These are phyloP conservation scores for Natrix natrix DNA, from an alignment of 2,797 vertebrate species.

Conservation along the genomic window DNA sequence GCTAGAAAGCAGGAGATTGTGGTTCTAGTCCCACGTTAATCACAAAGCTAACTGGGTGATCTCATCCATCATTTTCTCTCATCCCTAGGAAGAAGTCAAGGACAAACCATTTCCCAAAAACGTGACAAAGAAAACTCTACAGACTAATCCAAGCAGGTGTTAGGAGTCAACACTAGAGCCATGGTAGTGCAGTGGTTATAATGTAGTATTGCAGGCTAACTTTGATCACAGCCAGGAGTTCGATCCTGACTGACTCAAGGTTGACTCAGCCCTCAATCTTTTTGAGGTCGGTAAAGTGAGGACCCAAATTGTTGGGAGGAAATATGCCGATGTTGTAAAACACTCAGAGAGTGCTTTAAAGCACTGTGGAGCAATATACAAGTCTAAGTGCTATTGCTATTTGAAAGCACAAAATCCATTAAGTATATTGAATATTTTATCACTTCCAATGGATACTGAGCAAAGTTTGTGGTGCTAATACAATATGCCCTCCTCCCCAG, in stretches of 20 bases:
- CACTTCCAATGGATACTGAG: background rate
- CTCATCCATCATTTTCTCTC: background rate
- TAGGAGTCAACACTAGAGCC: background rate
- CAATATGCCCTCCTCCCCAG: background rate
- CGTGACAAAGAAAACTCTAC: background rate
- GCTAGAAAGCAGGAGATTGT: background rate
- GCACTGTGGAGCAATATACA: background rate
- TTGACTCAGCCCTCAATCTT: background rate
- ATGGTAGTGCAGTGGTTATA: background rate
- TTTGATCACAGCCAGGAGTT: background rate
- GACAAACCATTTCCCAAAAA: background rate
- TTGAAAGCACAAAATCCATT: background rate
- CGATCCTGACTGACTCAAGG: background rate
- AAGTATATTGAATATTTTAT: background rate
- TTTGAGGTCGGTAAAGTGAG: background rate
- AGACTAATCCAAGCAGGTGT: background rate
- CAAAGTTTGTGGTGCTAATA: background rate
- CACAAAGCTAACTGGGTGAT: background rate
- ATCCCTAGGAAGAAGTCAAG: background rate
- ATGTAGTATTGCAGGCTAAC: background rate
- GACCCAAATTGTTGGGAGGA: background rate
- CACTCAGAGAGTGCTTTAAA: background rate
- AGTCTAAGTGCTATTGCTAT: background rate
- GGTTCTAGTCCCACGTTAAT: background rate
- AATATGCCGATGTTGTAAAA: background rate